Evolutionary conservation across 1,140 invertebrate genomes (phyloP).

Genomic region (Leptopilina boulardi): DNA sequence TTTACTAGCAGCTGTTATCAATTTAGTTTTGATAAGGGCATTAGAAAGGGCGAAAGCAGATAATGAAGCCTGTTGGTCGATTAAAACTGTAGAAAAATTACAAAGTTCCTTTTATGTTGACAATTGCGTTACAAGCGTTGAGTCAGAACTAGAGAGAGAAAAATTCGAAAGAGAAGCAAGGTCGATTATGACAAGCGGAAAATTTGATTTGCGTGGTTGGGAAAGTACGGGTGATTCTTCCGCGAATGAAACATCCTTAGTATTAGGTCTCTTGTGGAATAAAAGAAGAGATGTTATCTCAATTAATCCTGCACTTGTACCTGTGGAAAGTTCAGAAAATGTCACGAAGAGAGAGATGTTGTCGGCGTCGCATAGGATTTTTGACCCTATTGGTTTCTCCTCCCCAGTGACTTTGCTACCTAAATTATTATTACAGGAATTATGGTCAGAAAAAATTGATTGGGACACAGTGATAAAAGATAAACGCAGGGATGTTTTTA

Average conservation of each 20-base stretch:
- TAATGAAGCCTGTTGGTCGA: neutral
- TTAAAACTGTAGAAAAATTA: neutral
- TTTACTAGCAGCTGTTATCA: slow-evolving; percentile 51
- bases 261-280: neutral
- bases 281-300: neutral
- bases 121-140: too few relatives aligned
- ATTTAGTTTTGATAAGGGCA: neutral
- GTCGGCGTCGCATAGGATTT: slow-evolving; percentile 55
- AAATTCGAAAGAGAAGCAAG: neutral
- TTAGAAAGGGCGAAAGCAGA: neutral
- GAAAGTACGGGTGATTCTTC: neutral
- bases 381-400: slow-evolving; percentile 63
- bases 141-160: too few relatives aligned
- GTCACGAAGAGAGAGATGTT: slow-evolving; percentile 17
- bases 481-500: slow-evolving; percentile 26
- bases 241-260: neutral
- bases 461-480: slow-evolving; percentile 57
- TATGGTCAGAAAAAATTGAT: slow-evolving; percentile 50
- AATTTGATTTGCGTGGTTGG: slow-evolving; percentile 30
- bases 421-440: slow-evolving; percentile 44
- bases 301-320: neutral
- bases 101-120: neutral
- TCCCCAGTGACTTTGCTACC: slow-evolving; percentile 56
- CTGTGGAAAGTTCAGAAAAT: neutral
- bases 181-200: neutral